A percentile compares a stretch with the other conserved stretches of the same genome.
phyloP scores from a whole-genome alignment of 2,113 vertebrate species.

The Platysternon megacephalum region DNA sequence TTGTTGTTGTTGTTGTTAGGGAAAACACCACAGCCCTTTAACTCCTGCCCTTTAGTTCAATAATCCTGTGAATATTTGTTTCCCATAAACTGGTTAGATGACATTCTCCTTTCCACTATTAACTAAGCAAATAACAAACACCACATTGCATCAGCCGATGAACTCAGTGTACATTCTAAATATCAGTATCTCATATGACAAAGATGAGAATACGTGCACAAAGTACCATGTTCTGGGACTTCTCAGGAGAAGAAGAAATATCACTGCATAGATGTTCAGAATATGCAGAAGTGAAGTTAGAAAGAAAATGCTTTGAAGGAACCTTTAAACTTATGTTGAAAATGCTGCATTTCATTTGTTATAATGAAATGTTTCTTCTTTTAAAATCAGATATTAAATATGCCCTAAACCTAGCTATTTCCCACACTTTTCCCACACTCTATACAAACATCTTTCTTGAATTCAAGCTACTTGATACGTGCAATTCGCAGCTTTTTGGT shows the following conservation, averaged over 20 bases:
- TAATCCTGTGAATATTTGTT: background rate
- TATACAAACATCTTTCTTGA: constrained; percentile 39
- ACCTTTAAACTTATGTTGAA: constrained; percentile 17
- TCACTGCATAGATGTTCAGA: background rate
- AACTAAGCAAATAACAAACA: background rate
- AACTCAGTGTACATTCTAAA: background rate
- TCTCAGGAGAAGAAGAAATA: background rate
- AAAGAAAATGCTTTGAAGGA: background rate
- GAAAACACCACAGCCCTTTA: background rate
- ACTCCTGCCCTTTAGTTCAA: background rate
- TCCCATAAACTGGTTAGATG: background rate
- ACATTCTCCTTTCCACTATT: background rate
- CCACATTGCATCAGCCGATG: background rate
- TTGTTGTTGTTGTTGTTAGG: no score
- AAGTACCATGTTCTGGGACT: background rate
- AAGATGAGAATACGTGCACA: background rate
- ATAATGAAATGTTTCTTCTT: background rate
- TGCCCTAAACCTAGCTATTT: constrained; percentile 30
- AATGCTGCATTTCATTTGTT: background rate
- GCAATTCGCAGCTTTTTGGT: constrained; percentile 51
- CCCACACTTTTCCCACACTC: constrained; percentile 15
- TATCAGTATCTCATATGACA: background rate
- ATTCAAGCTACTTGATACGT: constrained; percentile 61
- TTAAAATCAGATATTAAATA: constrained; percentile 7
- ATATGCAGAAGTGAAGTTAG: background rate